Evolutionary conservation across 2,113 vertebrate species (phyloP), one percentile per base, ranked within the genome.

Genomic region (Pluvianellus socialis): DNA sequence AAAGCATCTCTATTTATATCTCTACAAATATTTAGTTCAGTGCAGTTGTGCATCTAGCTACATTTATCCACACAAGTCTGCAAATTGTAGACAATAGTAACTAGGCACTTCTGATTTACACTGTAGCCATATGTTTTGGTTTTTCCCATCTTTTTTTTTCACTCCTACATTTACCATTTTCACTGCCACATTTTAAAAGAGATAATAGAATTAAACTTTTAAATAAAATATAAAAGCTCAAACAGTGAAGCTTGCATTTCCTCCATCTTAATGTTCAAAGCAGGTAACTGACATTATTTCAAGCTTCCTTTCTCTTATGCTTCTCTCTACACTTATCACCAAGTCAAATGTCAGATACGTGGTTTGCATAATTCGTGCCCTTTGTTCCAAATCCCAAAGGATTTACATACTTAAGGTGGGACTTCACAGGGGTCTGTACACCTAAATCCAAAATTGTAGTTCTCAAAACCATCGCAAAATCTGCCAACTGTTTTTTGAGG

Each of bases 221-320:
- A 77, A 91, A 82, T 88, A 65, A 75, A 86, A 94, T 77, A 79
- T 42, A 76, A 84, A 81, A 45, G 8, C 33, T 76, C 38, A 92
- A 81, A 89, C 16, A 95, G 17, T 47, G 70, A 95, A 0, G 0
- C 7, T 47, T 86, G 12, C 32, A 18, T 38, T 95, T 97, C 75
- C 84, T 95, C 71, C n/a, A 86, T 87, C 72, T 88, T 94, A 77
- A 53, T 53, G 72, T 95, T 91, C 94, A 94, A 93, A 95, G 77
- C 62, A 87, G 67, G 52, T 91, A 96, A 67, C 10, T 94, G 82
- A 75, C 75, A 61, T 73, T 87, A 82, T 82, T 94, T 93, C 90
- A 95, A 82, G 27, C 24, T 83, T 89, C 47, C 56, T 79, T 86
- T 82, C 59, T 91, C 70, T 91, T 87, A 58, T 45, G 38, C 24